Percentiles rank a stretch among this genome's conserved stretches.
Evolutionary conservation across 2,888 invertebrate species (phyloP).

Genomic region (Megaustenia siamemsis): DNA sequence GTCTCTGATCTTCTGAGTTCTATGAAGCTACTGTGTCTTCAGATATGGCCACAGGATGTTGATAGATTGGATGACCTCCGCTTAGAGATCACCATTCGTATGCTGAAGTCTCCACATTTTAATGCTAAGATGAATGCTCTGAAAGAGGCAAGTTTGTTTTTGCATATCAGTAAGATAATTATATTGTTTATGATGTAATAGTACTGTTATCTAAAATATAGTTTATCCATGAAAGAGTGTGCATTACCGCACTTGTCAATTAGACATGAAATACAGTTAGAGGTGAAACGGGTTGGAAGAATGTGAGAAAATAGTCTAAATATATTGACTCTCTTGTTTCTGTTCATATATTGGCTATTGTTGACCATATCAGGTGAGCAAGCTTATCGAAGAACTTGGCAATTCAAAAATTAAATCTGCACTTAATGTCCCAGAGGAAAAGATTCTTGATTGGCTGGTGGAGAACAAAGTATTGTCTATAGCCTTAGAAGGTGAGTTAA

Average conservation of each 20-base stretch:
- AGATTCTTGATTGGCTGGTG: conserved; percentile 81
- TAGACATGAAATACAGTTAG: no score
- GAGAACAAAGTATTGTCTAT: conserved; percentile 80
- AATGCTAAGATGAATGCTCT: conserved; percentile 82
- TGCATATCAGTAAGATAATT: no score
- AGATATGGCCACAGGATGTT: conserved; percentile 80
- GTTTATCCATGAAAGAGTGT: no score
- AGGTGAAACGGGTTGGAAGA: no score
- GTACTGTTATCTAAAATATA: no score
- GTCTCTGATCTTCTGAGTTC: conserved; percentile 80
- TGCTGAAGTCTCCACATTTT: conserved; percentile 82
- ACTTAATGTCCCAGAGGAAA: conserved; percentile 72
- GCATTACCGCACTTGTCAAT: no score
- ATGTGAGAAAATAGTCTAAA: neutral
- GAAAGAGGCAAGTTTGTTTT: conserved; percentile 79
- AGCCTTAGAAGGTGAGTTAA: conserved; percentile 79
- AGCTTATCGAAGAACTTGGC: conserved; percentile 78
- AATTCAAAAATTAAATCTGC: conserved; percentile 76
- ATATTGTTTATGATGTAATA: neutral
- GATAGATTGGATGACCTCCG: conserved; percentile 79
- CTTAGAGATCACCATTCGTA: conserved; percentile 79
- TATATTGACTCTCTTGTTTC: neutral
- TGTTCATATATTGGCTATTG: neutral
- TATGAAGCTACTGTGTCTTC: conserved; percentile 80
- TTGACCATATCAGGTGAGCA: conserved; percentile 78